Conservation (phyloP, 2,797 vertebrate genomes). For the Pteronotus mesoamericanus region DNA sequence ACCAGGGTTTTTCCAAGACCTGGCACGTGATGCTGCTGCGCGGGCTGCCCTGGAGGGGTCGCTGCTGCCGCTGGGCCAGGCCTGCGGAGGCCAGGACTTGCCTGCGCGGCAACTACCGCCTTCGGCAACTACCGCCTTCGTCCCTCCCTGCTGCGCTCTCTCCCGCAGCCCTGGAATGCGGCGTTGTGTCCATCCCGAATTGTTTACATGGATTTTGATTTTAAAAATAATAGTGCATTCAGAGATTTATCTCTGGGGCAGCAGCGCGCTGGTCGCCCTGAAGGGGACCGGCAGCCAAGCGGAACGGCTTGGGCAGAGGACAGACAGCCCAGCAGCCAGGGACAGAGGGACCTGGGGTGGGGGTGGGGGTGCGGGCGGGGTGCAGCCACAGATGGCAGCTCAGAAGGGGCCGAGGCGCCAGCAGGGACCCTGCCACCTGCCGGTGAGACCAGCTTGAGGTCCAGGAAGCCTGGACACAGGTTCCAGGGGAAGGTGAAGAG, state of each 20-base stretch:
- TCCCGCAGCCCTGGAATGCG: not conserved
- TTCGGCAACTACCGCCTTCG: not conserved
- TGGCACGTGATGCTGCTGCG: not conserved
- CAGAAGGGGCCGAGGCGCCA: not conserved
- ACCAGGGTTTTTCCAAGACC: not conserved
- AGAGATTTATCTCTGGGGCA: not conserved
- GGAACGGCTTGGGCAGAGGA: not conserved
- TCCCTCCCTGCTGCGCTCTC: not conserved
- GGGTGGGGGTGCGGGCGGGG: too few relatives aligned
- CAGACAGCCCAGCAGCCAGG: too few relatives aligned
- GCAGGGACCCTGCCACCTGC: accelerated
- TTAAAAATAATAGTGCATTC: not conserved
- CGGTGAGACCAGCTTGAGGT: too few relatives aligned
- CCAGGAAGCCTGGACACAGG: too few relatives aligned
- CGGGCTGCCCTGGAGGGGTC: not conserved
- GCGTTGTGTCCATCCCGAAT: not conserved
- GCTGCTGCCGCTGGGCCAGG: too few relatives aligned
- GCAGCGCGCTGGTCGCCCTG: not conserved
- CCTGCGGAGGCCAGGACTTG: too few relatives aligned
- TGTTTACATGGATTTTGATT: not conserved
- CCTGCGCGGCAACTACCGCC: too few relatives aligned
- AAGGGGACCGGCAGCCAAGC: accelerated
- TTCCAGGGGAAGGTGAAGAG: not conserved
- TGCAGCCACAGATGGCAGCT: too few relatives aligned
- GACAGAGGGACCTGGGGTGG: not conserved